Evolutionary conservation across 1,140 invertebrate species (phyloP).

Genomic region (Lasaia peninsularis): DNA sequence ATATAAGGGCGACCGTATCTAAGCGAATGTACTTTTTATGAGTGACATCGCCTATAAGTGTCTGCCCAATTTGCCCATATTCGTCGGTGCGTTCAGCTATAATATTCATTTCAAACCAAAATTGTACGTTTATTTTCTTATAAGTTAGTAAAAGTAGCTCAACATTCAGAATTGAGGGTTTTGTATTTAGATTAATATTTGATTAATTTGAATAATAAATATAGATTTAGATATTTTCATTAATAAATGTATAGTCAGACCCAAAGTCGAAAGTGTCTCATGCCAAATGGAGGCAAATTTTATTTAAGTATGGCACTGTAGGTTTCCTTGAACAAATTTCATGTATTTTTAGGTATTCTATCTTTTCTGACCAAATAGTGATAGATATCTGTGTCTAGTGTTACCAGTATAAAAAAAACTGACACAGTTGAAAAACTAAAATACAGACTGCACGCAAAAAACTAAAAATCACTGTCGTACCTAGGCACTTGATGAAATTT

Average conservation of each 20-base stretch:
- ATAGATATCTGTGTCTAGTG: background rate
- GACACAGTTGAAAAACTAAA: no score
- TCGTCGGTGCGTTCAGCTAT: background rate
- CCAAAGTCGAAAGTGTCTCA: background rate
- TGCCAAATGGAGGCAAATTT: conserved; percentile 1
- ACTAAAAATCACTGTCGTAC: no score
- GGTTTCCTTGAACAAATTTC: conserved; percentile 1
- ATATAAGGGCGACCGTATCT: no score
- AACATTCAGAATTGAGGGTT: background rate
- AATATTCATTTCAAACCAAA: conserved; percentile 7
- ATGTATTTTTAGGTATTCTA: background rate
- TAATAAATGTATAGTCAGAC: background rate
- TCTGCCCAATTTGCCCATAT: background rate
- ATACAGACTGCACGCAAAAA: no score
- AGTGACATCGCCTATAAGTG: no score
- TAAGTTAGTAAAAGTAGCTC: conserved; percentile 11
- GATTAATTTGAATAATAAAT: background rate
- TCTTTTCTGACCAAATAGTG: background rate
- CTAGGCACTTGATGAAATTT: no score
- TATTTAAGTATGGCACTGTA: conserved; percentile 9
- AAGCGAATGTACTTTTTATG: no score
- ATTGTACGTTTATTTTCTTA: conserved; percentile 5
- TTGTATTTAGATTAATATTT: conserved; percentile 7
- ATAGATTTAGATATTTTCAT: background rate
- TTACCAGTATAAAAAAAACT: no score